Percentiles rank a stretch among this genome's conserved stretches.
phyloP scores from a whole-genome alignment of 2,888 invertebrate genomes.

The Balanococcus diminutus region DNA sequence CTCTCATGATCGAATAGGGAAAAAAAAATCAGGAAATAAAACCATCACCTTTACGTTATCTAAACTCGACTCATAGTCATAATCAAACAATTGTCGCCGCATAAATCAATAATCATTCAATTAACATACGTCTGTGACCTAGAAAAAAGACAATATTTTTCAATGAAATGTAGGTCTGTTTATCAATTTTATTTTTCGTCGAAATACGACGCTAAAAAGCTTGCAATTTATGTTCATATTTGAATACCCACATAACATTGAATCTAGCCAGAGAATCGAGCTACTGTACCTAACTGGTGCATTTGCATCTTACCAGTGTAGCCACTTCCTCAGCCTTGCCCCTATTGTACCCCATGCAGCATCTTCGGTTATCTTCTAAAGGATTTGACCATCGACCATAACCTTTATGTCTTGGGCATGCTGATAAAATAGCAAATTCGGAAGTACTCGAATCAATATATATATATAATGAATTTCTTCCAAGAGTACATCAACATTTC shows the following conservation, averaged over 20 bases:
- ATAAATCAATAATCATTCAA: constrained; percentile 8
- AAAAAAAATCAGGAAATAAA: background rate
- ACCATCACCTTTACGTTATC: background rate
- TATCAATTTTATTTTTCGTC: constrained; percentile 44
- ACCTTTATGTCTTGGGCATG: constrained; percentile 48
- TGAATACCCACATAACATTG: constrained; percentile 55
- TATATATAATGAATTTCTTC: constrained; percentile 8
- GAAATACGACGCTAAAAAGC: background rate
- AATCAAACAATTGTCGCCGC: background rate
- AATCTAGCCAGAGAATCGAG: background rate
- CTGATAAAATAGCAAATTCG: constrained; percentile 36
- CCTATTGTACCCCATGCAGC: constrained; percentile 6
- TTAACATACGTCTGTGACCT: constrained; percentile 42
- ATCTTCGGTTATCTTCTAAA: constrained; percentile 47
- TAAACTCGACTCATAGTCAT: background rate
- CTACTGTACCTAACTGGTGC: constrained; percentile 29
- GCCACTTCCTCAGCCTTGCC: constrained; percentile 54
- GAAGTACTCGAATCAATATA: constrained; percentile 37
- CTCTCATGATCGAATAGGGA: background rate
- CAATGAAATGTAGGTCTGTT: constrained; percentile 51
- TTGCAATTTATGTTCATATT: constrained; percentile 48
- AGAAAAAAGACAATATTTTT: constrained; percentile 47
- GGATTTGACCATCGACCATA: constrained; percentile 53
- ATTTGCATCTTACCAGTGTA: constrained; percentile 49
- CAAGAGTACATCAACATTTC: background rate